Evolutionary conservation across 2,888 invertebrate species (phyloP), one percentile per base, ranked within the genome.

Genomic region (Apamea monoglypha): DNA sequence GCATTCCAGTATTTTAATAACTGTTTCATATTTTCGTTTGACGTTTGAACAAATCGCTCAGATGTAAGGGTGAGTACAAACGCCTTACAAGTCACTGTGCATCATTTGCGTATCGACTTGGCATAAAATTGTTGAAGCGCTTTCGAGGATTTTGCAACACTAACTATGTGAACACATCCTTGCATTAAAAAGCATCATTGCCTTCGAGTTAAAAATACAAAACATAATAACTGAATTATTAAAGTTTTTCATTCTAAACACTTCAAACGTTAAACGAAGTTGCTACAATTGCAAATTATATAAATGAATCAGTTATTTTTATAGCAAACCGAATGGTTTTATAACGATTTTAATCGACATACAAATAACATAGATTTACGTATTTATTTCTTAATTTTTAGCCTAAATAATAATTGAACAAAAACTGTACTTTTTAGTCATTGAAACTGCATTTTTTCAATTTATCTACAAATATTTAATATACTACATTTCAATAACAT

Each of bases 301-400:
- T 50, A 18, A 72, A 76, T 78, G n/a, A 63, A 74, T 1, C 78
- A 64, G 50, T 64, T 78, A 67, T 50, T 74, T 69, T 40, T 2
- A 61, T 59, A 59, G 25, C 36, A 56, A 36, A 69, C 25, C 18
- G 32, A 71, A 74, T 82, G 14, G n/a, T 74, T 66, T 44, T n/a
- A 16, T 75, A 25, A 74, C 44, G 1, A 78, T 72, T 83, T 71
- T 14, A 53, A n/a, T 71, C 32, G 68, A 72, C n/a, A 78, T 74
- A 66, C 36, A 79, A 80, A 71, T 87, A 87, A 84, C 59, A 74
- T 85, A 86, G 85, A 68, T 66, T 74, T 87, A 86, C 81, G 36
- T 85, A 87, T 82, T 88, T 81, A 88, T 87, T 85, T 53, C 72
- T 77, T 79, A 85, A 79, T 76, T 56, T 74, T 80, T 87, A 81